phyloP scores from a whole-genome alignment of 2,113 vertebrate species.

The Saiga tatarica region DNA sequence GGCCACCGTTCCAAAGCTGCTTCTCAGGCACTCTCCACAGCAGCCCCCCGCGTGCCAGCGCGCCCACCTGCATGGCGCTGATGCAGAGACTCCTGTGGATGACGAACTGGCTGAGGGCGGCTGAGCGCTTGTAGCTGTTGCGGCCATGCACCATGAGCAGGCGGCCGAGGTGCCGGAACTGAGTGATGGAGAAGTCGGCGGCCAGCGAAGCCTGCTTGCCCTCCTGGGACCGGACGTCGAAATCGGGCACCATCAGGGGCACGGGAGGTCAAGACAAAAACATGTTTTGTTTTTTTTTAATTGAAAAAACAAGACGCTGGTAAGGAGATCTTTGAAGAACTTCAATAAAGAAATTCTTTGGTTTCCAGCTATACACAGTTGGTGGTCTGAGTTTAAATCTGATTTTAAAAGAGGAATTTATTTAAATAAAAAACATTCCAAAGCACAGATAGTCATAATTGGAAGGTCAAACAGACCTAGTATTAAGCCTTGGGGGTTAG shows the following conservation, averaged over 20 bases:
- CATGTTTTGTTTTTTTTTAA: slow-evolving; percentile 4
- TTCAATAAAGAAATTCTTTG: slow-evolving; percentile 14
- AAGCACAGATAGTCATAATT: background rate
- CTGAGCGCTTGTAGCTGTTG: slow-evolving; percentile 98
- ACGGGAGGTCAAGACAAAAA: background rate
- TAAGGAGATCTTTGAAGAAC: slow-evolving; percentile 4
- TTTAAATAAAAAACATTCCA: slow-evolving; percentile 53
- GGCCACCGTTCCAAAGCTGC: too few relatives aligned
- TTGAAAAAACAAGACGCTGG: slow-evolving; percentile 22
- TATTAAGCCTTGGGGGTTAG: background rate
- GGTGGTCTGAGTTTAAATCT: slow-evolving; percentile 53
- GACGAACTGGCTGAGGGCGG: slow-evolving; percentile 98
- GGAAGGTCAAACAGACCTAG: background rate
- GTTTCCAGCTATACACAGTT: slow-evolving; percentile 23
- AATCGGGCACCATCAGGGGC: slow-evolving; percentile 30
- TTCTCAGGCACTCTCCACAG: fast-evolving
- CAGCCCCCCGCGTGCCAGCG: fast-evolving
- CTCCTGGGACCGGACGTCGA: slow-evolving; percentile 83
- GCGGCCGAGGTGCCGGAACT: slow-evolving; percentile 96
- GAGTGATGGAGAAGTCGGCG: slow-evolving; percentile 97
- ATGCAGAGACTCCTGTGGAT: slow-evolving; percentile 98
- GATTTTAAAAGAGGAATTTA: slow-evolving; percentile 46
- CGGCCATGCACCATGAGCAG: slow-evolving; percentile 97
- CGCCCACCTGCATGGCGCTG: slow-evolving; percentile 96
- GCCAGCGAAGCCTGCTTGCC: slow-evolving; percentile 97